Conservation (phyloP, 2,888 invertebrate genomes). For the Cephus runcator region DNA sequence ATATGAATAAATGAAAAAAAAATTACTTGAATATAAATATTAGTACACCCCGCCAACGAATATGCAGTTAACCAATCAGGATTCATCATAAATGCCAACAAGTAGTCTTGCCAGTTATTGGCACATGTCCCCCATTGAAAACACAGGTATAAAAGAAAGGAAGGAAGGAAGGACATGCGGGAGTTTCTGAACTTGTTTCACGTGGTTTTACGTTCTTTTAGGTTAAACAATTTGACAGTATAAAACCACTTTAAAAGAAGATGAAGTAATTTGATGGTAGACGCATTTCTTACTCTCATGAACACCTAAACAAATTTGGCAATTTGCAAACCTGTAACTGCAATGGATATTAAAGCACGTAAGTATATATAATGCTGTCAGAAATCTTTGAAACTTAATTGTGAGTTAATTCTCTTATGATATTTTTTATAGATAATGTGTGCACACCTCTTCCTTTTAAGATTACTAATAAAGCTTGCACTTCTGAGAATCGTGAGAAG, state of each 20-base stretch:
- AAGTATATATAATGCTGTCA: not conserved
- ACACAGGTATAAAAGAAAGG: too few relatives aligned
- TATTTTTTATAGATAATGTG: constrained; percentile 28
- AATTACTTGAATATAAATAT: not conserved
- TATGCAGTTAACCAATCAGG: not conserved
- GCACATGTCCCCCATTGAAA: too few relatives aligned
- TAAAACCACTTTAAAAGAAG: not conserved
- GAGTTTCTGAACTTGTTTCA: not conserved
- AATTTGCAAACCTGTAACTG: not conserved
- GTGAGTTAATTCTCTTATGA: not conserved
- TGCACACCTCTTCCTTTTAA: constrained; percentile 46
- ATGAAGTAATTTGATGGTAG: not conserved
- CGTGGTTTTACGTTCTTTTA: not conserved
- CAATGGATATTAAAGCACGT: not conserved
- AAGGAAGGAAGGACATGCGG: too few relatives aligned
- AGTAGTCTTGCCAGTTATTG: not conserved
- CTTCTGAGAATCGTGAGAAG: constrained; percentile 48
- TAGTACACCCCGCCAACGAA: not conserved
- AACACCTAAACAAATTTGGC: not conserved
- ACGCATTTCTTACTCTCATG: not conserved
- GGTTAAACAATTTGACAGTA: not conserved
- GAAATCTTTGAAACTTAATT: not conserved
- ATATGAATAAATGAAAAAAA: not conserved
- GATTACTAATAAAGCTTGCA: constrained; percentile 42
- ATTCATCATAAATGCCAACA: not conserved